Evolutionary conservation across 1,140 invertebrate genomes (phyloP).

Genomic region (Trissolcus basalis): DNA sequence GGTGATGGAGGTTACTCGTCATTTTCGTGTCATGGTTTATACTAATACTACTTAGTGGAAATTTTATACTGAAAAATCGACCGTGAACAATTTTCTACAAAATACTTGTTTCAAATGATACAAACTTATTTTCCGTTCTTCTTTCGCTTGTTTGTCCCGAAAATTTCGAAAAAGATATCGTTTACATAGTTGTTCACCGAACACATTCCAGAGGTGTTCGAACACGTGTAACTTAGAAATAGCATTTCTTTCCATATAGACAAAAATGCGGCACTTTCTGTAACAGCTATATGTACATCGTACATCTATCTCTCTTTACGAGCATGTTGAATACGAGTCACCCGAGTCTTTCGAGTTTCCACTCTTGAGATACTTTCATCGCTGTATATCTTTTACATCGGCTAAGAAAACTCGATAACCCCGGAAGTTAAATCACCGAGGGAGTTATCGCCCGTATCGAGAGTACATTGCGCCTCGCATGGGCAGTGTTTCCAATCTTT

Average conservation of each 20-base stretch:
- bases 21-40: too few relatives aligned
- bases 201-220: neutral
- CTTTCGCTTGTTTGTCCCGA: too few relatives aligned
- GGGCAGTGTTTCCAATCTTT: slow-evolving; percentile 52
- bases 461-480: slow-evolving; percentile 50
- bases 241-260: slow-evolving; percentile 20
- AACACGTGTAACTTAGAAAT: slow-evolving; percentile 26
- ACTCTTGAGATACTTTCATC: slow-evolving; percentile 53
- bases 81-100: too few relatives aligned
- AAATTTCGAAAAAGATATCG: too few relatives aligned
- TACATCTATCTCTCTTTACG: slow-evolving; percentile 44
- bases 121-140: too few relatives aligned
- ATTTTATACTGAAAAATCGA: too few relatives aligned
- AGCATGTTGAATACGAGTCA: slow-evolving; percentile 49
- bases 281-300: slow-evolving; percentile 34
- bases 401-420: slow-evolving; percentile 62
- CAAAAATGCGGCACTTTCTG: slow-evolving; percentile 40
- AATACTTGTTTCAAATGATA: too few relatives aligned
- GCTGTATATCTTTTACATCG: slow-evolving; percentile 62
- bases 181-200: neutral
- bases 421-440: slow-evolving; percentile 57
- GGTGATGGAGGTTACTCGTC: too few relatives aligned
- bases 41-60: too few relatives aligned
- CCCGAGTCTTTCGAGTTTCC: slow-evolving; percentile 46
- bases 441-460: slow-evolving; percentile 57